Evolutionary conservation across 1,140 invertebrate genomes (phyloP).

Genomic region (Vanessa atalanta): DNA sequence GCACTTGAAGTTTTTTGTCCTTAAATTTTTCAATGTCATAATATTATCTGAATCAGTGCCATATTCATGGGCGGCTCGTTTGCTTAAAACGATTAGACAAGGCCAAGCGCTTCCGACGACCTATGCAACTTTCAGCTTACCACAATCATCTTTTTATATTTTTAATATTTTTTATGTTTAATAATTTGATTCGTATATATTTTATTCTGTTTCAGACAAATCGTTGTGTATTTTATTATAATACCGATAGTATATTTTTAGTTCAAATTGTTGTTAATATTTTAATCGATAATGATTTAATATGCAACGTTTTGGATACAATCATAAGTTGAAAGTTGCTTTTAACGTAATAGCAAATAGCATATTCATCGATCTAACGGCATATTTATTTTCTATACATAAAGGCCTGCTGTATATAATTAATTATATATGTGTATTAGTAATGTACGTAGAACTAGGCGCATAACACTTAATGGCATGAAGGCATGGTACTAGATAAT

Average conservation of each 20-base stretch:
- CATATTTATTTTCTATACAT: background rate
- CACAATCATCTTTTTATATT: constrained; percentile 8
- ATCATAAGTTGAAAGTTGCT: constrained; percentile 17
- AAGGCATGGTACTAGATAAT: background rate
- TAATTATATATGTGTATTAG: background rate
- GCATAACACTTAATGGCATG: background rate
- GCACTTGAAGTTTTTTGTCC: constrained; percentile 8
- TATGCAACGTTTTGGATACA: background rate
- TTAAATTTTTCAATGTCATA: background rate
- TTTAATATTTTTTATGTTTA: constrained; percentile 1
- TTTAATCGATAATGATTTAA: background rate
- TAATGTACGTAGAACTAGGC: background rate
- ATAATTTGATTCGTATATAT: background rate
- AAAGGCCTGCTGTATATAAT: background rate
- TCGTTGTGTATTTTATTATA: background rate
- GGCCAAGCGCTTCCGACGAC: background rate
- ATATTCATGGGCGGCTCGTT: constrained; percentile 23
- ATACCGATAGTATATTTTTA: background rate
- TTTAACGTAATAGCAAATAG: background rate
- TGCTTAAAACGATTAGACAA: constrained; percentile 14
- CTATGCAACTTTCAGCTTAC: constrained; percentile 17
- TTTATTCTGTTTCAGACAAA: background rate
- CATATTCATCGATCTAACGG: background rate
- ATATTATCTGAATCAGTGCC: background rate
- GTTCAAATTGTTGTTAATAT: background rate